phyloP scores from a whole-genome alignment of 2,797 vertebrate genomes.

The Australoheros facetus region DNA sequence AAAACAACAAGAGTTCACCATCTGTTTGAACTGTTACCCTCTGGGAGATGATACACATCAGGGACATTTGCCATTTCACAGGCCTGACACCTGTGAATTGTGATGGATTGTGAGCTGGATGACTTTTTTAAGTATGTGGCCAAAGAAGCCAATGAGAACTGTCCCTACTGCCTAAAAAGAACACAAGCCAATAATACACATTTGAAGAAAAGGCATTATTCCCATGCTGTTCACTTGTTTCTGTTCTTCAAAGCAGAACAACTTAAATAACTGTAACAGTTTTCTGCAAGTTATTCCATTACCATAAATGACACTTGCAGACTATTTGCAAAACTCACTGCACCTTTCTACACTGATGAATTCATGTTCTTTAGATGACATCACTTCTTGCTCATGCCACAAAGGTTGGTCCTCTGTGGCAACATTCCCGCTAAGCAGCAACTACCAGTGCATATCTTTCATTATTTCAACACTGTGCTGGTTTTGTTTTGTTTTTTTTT shows the following conservation, averaged over 20 bases:
- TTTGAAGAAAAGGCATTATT: no score
- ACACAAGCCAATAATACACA: no score
- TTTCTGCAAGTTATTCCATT: not conserved
- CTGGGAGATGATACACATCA: not conserved
- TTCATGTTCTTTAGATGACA: not conserved
- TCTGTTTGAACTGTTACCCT: not conserved
- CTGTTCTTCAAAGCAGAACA: not conserved
- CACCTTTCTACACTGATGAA: not conserved
- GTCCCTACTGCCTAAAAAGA: no score
- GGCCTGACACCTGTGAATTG: no score
- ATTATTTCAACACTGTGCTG: not conserved
- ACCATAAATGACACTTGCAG: not conserved
- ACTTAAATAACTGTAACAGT: not conserved
- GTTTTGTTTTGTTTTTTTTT: conserved; percentile 27
- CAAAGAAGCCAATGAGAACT: no score
- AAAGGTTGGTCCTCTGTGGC: not conserved
- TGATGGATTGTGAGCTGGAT: no score
- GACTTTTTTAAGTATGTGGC: no score
- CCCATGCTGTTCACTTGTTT: not conserved
- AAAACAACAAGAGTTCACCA: not conserved
- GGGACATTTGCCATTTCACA: not conserved
- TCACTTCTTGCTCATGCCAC: not conserved
- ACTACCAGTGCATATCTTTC: conserved; percentile 33
- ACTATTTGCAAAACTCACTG: not conserved
- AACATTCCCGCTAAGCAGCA: not conserved